phyloP scores from a whole-genome alignment of 2,888 invertebrate genomes.

The Sthenelais limicola region DNA sequence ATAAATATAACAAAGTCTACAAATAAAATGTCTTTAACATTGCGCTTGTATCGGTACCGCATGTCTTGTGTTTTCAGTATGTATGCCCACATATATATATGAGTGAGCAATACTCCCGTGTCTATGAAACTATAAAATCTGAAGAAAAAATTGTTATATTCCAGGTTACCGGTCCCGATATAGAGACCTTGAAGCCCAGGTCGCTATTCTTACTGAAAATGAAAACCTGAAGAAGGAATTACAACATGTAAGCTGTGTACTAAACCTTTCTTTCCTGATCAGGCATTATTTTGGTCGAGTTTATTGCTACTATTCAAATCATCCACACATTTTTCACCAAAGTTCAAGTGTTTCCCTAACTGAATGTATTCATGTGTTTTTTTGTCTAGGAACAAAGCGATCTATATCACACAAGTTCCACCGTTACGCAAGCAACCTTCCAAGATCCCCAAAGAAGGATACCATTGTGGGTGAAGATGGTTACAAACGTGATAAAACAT shows the following conservation, averaged over 20 bases:
- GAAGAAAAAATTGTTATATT: too few relatives aligned
- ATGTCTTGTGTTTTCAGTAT: background rate
- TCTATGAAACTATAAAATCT: too few relatives aligned
- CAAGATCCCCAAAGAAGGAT: slow-evolving; percentile 80
- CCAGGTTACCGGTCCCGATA: slow-evolving; percentile 85
- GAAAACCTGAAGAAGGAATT: slow-evolving; percentile 78
- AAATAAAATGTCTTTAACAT: background rate
- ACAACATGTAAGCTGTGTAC: slow-evolving; percentile 73
- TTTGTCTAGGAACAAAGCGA: slow-evolving; percentile 79
- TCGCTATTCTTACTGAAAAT: slow-evolving; percentile 88
- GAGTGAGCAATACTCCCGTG: too few relatives aligned
- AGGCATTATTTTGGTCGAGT: too few relatives aligned
- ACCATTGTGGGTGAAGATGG: slow-evolving; percentile 85
- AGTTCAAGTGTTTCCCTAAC: too few relatives aligned
- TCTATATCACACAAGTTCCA: slow-evolving; percentile 77
- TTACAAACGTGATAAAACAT: slow-evolving; percentile 83
- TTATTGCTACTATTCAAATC: too few relatives aligned
- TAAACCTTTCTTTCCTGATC: too few relatives aligned
- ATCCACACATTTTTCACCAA: too few relatives aligned
- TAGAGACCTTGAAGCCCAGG: slow-evolving; percentile 93
- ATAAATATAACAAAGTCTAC: background rate
- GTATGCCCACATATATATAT: too few relatives aligned
- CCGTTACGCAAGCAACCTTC: slow-evolving; percentile 73
- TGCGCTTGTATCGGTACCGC: background rate
- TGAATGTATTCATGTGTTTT: slow-evolving; percentile 42